A percentile compares a stretch with the other conserved stretches of the same genome.
phyloP scores from a whole-genome alignment of 2,113 vertebrate species.

The Poecilia latipinna region DNA sequence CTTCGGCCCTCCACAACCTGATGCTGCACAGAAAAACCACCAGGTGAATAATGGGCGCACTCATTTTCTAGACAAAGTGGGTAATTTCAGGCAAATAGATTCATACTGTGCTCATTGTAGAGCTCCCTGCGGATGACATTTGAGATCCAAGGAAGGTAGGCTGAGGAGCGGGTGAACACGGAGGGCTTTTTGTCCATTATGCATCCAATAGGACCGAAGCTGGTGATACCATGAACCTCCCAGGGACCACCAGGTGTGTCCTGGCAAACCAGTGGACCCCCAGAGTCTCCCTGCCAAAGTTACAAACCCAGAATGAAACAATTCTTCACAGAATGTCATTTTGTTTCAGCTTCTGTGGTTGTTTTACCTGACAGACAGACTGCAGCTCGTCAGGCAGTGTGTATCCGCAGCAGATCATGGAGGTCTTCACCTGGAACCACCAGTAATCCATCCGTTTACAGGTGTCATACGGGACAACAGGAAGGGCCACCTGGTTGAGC shows the following conservation, averaged over 20 bases:
- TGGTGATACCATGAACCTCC: slow-evolving; percentile 82
- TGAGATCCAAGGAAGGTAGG: slow-evolving; percentile 79
- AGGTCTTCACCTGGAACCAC: slow-evolving; percentile 84
- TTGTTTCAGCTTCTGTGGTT: not conserved
- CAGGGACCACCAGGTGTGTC: slow-evolving; percentile 56
- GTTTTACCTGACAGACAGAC: slow-evolving; percentile 79
- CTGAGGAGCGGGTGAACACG: slow-evolving; percentile 80
- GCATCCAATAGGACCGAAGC: slow-evolving; percentile 82
- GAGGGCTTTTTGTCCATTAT: slow-evolving; percentile 83
- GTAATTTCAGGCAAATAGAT: slow-evolving; percentile 12
- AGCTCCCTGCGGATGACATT: slow-evolving; percentile 76
- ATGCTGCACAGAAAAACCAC: slow-evolving; percentile 62
- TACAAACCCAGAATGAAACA: slow-evolving; percentile 2
- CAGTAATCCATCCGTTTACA: slow-evolving; percentile 82
- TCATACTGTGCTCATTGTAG: slow-evolving; percentile 76
- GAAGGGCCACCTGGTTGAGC: slow-evolving; percentile 81
- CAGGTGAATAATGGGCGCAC: slow-evolving; percentile 27
- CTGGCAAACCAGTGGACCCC: slow-evolving; percentile 81
- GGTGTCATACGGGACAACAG: slow-evolving; percentile 76
- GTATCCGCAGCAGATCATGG: slow-evolving; percentile 84
- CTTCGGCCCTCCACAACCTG: slow-evolving; percentile 78
- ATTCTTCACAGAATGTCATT: not conserved
- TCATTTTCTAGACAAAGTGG: slow-evolving; percentile 12
- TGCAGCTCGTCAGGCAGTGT: slow-evolving; percentile 80
- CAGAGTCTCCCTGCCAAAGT: slow-evolving; percentile 78